Evolutionary conservation across 2,797 vertebrate species (phyloP), one percentile per base, ranked within the genome.

Genomic region (Chloroceryle inda): DNA sequence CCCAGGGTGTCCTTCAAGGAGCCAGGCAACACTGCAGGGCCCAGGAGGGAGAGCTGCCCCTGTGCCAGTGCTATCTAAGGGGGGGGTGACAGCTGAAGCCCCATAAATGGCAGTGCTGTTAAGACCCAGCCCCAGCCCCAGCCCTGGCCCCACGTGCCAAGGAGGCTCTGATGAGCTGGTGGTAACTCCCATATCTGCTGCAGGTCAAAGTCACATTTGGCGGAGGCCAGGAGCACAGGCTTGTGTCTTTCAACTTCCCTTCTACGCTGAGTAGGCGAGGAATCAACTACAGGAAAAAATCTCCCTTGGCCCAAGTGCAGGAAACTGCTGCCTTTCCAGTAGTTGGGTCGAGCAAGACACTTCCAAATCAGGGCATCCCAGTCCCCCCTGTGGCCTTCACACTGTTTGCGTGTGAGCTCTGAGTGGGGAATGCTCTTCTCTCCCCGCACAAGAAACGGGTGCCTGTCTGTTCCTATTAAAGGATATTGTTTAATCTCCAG

Each of bases 321-420:
- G 38, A 31, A 93, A 37, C 38, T 50, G 80, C 47, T 0, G 21
- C 82, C 11, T 84, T 52, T 45, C 0, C 11, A 81, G 79, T 10
- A 38, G 68, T 12, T 0, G 18, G 33, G 23, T 67, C 6, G 7
- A 94, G 66, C 59, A 8, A 42, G 71, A 90, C 47, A 95, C 47
- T 96, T 95, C 96, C 96, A 97, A 94, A 95, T 94, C 71, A 63
- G 94, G 95, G 85, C 94, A 96, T 96, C 63, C 55, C 4, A 0
- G 37, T 45, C 26, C 52, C 15, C 9, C 53, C 53, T 2, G 10
- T 4, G 2, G 77, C 58, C 31, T 44, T 6, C 4, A 1, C 0
- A 3, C 58, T 73, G 82, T 59, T 59, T 17, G 47, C 0, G 1
- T 23, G 71, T 0, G 9, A 31, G 80, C 37, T 40, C 78, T 67